Evolutionary conservation across 2,888 invertebrate genomes (phyloP), one percentile per base, ranked within the genome.

Genomic region (Eristalinus aeneus): DNA sequence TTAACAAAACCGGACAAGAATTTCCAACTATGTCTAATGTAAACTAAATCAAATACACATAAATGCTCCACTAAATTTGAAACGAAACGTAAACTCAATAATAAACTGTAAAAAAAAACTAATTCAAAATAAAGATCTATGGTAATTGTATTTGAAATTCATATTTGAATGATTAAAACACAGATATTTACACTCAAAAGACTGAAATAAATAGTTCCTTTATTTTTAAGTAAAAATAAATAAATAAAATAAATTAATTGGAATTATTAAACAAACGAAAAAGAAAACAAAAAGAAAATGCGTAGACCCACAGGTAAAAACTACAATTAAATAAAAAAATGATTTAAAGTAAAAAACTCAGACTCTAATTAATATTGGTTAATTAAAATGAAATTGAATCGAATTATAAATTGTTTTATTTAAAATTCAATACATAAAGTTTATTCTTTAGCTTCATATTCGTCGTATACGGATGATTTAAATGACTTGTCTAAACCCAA

Each of bases 151-250:
- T 90, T 72, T 88, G 89, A 88, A 90, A 90, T 88, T 89, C 86
- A 88, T 86, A 89, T 88, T 88, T 87, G 81, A 88, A 86, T 64
- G 86, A 74, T 81, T 88, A 79, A 86, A 81, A 81, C 75, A 86
- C 86, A 86, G 90, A 90, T 91, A 90, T 90, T 91, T 90, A 92
- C 90, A 92, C 91, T 91, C 90, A 92, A 92, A 92, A 92, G 92
- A 92, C 92, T 92, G 92, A 92, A 92, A 92, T 91, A 92, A 92
- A 92, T 92, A 92, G 92, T 92, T 92, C 92, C 92, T 92, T 92
- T 92, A 92, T 92, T 92, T 92, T 92, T 92, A 92, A 92, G 92
- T 92, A 92, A 89, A 91, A 80, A 87, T 83, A 81, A 84, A 88
- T 87, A 81, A 88, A 89, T 91, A 89, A 91, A 91, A 90, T 90